These are phyloP conservation scores for Erebia palarica DNA, from an alignment of 2,888 invertebrate genomes.

Conservation along the genomic window DNA sequence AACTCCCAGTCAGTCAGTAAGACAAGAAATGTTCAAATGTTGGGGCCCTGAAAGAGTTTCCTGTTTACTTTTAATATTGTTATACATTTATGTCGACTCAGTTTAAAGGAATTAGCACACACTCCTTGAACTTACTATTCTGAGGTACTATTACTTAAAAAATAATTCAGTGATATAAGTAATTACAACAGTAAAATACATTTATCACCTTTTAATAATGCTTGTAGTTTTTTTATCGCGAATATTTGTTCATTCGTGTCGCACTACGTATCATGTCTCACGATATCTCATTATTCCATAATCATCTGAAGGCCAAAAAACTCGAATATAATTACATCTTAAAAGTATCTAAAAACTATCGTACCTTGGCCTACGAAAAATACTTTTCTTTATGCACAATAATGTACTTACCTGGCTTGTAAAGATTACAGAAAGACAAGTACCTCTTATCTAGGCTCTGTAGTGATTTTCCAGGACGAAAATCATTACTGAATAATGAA, in stretches of 20 bases:
- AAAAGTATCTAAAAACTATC: background rate
- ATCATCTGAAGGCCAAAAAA: conserved; percentile 8
- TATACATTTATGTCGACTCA: no score
- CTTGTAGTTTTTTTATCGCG: conserved; percentile 7
- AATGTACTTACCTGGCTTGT: no score
- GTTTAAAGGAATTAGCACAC: no score
- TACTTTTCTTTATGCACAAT: no score
- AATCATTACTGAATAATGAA: no score
- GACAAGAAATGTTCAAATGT: no score
- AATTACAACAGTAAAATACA: background rate
- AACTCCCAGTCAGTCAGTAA: no score
- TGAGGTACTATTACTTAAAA: background rate
- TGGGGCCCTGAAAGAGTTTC: no score
- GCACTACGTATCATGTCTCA: conserved; percentile 18
- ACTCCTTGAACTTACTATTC: background rate
- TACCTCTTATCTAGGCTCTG: no score
- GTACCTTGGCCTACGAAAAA: background rate
- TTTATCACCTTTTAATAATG: conserved; percentile 17
- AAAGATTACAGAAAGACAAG: no score
- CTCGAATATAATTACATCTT: conserved; percentile 15
- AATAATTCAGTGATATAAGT: background rate
- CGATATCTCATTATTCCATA: conserved; percentile 18
- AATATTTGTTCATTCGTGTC: conserved; percentile 14
- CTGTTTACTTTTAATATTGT: no score
- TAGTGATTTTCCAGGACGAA: no score